phyloP scores from a whole-genome alignment of 2,797 vertebrate genomes.

The Eospalax fontanierii region DNA sequence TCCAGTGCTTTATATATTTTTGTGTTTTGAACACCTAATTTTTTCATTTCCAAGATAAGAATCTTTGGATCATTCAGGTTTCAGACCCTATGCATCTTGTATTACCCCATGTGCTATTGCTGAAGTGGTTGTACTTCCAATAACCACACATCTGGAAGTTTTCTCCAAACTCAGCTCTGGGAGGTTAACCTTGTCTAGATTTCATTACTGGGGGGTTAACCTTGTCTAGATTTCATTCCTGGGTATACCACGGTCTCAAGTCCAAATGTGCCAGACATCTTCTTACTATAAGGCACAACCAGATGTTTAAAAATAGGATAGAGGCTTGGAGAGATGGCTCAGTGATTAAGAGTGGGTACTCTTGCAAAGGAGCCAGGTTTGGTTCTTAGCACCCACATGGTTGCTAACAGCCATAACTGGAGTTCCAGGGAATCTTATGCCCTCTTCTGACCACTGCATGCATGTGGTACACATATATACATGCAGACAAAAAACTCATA shows the following conservation, averaged over 20 bases:
- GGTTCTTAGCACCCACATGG: too few species aligned
- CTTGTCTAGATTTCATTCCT: not conserved
- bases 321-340: too few species aligned
- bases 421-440: too few species aligned
- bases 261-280: not conserved
- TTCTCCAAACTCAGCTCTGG: not conserved
- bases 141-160: not conserved
- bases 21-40: conserved; percentile 15
- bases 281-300: not conserved
- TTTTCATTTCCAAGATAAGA: not conserved
- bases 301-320: not conserved
- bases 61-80: conserved; percentile 2
- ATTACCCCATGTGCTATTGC: not conserved
- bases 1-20: not conserved
- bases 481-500: too few species aligned
- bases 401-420: too few species aligned
- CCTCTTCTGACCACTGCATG: too few species aligned
- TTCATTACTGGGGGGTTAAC: not conserved
- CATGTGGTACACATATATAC: too few species aligned
- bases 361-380: too few species aligned
- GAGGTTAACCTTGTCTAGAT: not conserved
- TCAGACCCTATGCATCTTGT: conserved; percentile 6
- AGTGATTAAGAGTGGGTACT: too few species aligned
- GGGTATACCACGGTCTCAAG: not conserved
- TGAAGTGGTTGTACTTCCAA: not conserved